Percentiles rank a stretch among this genome's conserved stretches.
These are phyloP conservation scores for Macrophya annulata DNA, from an alignment of 2,888 invertebrate genomes.

Conservation along the genomic window DNA sequence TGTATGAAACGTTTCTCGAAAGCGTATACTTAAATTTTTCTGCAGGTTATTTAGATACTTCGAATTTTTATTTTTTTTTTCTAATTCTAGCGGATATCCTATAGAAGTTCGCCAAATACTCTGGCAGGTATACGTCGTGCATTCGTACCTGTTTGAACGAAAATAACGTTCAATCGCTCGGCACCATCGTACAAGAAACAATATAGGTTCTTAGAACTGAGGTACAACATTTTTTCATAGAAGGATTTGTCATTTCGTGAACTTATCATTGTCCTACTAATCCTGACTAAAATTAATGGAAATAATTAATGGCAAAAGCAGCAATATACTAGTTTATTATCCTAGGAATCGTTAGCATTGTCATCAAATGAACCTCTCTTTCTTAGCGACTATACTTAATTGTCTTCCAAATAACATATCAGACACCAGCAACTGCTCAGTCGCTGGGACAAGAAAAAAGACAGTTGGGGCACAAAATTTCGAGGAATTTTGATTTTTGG, in stretches of 20 bases:
- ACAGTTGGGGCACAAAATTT: no score
- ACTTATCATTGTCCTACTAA: background rate
- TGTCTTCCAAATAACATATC: no score
- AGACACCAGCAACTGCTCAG: no score
- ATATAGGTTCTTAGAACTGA: no score
- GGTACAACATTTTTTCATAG: background rate
- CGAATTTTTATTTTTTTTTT: background rate
- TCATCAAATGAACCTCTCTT: no score
- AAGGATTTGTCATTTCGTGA: background rate
- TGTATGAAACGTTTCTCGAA: conserved; percentile 68
- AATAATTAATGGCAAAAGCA: background rate
- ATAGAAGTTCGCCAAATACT: background rate
- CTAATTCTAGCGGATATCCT: background rate
- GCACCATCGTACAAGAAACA: background rate
- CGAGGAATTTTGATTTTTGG: no score
- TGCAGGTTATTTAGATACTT: background rate
- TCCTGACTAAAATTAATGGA: background rate
- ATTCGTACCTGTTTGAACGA: background rate
- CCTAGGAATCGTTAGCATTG: background rate
- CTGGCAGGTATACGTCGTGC: background rate
- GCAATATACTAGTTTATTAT: background rate
- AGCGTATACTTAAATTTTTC: conserved; percentile 40
- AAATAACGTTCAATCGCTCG: background rate
- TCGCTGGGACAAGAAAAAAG: no score
- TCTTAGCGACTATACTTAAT: no score